Evolutionary conservation across 2,888 invertebrate species (phyloP).

Genomic region (Philereme transversata): DNA sequence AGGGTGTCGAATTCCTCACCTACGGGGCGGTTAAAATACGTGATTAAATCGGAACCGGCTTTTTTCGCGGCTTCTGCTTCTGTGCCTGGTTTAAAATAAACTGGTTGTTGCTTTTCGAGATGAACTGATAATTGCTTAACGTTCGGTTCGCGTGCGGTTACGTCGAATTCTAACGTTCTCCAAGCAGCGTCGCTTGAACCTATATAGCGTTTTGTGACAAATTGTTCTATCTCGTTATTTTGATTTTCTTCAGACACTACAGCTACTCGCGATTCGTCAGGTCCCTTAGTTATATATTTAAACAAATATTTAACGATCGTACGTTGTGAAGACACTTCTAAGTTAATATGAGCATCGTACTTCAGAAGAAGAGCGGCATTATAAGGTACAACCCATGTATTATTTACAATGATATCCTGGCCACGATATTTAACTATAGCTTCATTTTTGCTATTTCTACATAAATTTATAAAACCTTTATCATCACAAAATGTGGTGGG

Average conservation of each 20-base stretch:
- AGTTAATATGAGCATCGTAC: constrained; percentile 7
- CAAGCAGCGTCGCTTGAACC: constrained; percentile 17
- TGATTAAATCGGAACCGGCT: constrained; percentile 1
- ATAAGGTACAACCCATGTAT: background rate
- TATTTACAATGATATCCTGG: background rate
- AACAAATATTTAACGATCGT: constrained; percentile 7
- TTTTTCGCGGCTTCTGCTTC: background rate
- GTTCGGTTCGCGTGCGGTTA: constrained; percentile 17
- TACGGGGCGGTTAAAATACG: constrained; percentile 16
- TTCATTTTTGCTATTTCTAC: constrained; percentile 5
- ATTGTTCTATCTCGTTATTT: constrained; percentile 11
- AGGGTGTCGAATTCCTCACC: constrained; percentile 11
- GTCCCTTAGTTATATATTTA: constrained; percentile 17
- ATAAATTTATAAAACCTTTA: constrained; percentile 5
- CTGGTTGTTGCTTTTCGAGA: constrained; percentile 12
- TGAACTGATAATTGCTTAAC: constrained; percentile 9
- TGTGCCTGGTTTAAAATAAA: constrained; percentile 10
- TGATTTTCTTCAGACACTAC: background rate
- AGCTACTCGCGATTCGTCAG: constrained; percentile 14
- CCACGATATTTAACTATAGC: constrained; percentile 1
- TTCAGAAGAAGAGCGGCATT: background rate
- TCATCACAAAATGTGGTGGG: background rate
- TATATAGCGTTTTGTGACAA: constrained; percentile 15
- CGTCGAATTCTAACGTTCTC: constrained; percentile 14
- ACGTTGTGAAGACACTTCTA: constrained; percentile 9